Conservation (phyloP, 2,113 vertebrate genomes). For the Actenoides lindsayi region DNA sequence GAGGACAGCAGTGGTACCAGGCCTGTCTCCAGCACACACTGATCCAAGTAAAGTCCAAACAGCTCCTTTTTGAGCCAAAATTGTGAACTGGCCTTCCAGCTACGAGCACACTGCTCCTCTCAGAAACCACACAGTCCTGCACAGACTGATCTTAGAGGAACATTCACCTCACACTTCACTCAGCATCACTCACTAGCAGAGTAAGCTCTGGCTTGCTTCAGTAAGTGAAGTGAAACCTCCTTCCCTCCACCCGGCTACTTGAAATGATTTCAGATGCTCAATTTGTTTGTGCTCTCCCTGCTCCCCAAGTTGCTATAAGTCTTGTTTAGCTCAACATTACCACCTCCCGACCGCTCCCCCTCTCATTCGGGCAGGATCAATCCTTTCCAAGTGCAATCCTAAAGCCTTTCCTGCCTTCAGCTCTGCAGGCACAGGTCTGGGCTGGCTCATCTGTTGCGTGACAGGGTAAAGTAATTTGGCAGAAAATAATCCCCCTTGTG, state of each 20-base stretch:
- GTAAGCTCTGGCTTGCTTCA: not conserved
- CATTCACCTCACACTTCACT: not conserved
- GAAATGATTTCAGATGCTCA: not conserved
- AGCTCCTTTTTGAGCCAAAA: not conserved
- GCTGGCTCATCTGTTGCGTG: not conserved
- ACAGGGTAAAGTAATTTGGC: no score
- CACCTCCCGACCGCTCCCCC: not conserved
- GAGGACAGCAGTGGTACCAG: not conserved
- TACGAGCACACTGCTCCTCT: rapidly evolving
- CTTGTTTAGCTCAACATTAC: not conserved
- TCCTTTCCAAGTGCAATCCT: not conserved
- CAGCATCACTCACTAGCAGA: not conserved
- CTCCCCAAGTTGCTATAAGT: not conserved
- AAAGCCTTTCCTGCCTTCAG: not conserved
- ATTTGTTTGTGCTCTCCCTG: rapidly evolving
- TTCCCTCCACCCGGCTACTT: not conserved
- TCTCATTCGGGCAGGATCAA: not conserved
- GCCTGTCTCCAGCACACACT: not conserved
- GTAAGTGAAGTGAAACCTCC: not conserved
- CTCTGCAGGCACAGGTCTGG: not conserved
- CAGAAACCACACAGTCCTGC: not conserved
- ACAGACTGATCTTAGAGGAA: not conserved
- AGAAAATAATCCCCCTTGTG: no score
- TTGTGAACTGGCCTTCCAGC: not conserved
- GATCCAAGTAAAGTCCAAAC: not conserved